Evolutionary conservation across 2,797 vertebrate species (phyloP), one percentile per base, ranked within the genome.

Genomic region (Sarcoramphus papa): DNA sequence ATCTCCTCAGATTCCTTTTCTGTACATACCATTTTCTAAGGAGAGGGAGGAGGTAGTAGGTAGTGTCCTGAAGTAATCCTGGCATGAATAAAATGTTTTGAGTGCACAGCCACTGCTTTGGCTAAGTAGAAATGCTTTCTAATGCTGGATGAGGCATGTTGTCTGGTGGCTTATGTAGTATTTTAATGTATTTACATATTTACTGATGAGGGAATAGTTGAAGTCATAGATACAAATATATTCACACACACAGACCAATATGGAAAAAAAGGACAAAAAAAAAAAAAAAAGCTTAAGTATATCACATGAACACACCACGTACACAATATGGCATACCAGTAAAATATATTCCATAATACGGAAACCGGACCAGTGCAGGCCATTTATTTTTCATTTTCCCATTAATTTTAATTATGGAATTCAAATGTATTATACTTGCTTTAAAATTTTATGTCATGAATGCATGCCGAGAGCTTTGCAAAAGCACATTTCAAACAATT

Each of bases 391-490:
- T 97, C 95, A 98, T 98, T 96, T 97, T 88, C 45, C 90, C 85
- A 97, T 97, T 98, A 96, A 98, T 98, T 98, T 98, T 98, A 98
- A 98, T 98, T 98, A 97, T 92, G 95, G 92, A 97, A 98, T 97
- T 97, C 92, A 93, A 97, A 97, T 97, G 90, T 95, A 97, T 98
- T 97, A 97, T 92, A 88, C 90, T 97, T 97, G 84, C 84, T 98
- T 98, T 97, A 97, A 98, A 97, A 91, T 95, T 98, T 97, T 86
- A 91, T 97, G 96, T 90, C 94, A 94, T 94, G 93, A 95, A 96
- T 92, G 70, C 97, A 97, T 92, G 78, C 95, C 28, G 37, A 97
- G 93, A 98, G 88, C 70, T 67, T 97, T 97, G 94, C 97, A 92
- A 96, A 98, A 96, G 57, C 82, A 63, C 70, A 92, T 98, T 98